These are phyloP conservation scores for Misgurnus anguillicaudatus DNA, from an alignment of 2,113 vertebrate genomes.

Conservation along the genomic window DNA sequence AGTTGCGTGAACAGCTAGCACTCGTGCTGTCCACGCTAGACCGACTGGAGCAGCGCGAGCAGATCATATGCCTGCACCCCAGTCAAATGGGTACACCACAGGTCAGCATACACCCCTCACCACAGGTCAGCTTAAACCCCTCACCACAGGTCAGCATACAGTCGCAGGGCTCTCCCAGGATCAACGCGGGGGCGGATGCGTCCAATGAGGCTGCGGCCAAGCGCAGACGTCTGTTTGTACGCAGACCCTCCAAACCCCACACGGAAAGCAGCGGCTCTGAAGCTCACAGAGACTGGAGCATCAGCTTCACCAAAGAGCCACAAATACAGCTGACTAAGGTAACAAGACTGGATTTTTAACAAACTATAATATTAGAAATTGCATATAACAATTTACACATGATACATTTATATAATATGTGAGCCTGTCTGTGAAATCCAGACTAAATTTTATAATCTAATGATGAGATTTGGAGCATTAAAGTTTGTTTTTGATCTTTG, in stretches of 20 bases:
- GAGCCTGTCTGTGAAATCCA: too few species aligned
- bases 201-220: slow-evolving; percentile 35
- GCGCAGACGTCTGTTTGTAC: slow-evolving; percentile 46
- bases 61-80: slow-evolving; percentile 32
- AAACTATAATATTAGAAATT: too few species aligned
- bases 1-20: slow-evolving; percentile 90
- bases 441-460: too few species aligned
- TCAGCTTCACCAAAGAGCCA: slow-evolving; percentile 54
- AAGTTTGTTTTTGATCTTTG: too few species aligned
- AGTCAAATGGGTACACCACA: background rate
- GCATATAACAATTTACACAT: too few species aligned
- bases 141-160: background rate
- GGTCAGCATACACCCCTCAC: too few species aligned
- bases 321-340: slow-evolving; percentile 44
- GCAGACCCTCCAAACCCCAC: slow-evolving; percentile 40
- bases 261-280: slow-evolving; percentile 48
- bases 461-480: too few species aligned
- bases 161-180: slow-evolving; percentile 26
- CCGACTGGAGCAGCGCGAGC: slow-evolving; percentile 82
- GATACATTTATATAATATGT: too few species aligned
- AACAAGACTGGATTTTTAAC: background rate
- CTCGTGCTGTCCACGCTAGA: slow-evolving; percentile 90
- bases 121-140: background rate
- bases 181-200: slow-evolving; percentile 5
- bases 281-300: slow-evolving; percentile 44